Conservation (phyloP, 2,888 invertebrate species). For the Drosophila dives region DNA sequence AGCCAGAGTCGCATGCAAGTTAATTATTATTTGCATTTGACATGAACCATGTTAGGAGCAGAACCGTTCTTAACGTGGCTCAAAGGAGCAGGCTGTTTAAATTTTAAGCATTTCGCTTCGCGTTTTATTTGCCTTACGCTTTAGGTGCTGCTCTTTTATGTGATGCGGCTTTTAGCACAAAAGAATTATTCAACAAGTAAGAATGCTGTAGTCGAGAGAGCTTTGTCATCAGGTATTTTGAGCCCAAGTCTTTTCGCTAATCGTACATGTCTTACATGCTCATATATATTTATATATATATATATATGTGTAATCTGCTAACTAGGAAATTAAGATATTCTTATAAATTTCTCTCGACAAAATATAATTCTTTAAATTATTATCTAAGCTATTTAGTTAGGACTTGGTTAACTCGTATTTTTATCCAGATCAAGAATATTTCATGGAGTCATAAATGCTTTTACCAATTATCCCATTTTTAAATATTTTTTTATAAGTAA, state of each 20-base stretch:
- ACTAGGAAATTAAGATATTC: too few species aligned
- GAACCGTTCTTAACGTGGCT: constrained; percentile 34
- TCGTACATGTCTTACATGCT: not conserved
- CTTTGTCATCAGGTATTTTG: not conserved
- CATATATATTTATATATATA: not conserved
- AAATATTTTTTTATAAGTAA: too few species aligned
- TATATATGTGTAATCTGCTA: not conserved
- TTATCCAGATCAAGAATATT: too few species aligned
- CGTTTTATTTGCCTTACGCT: not conserved
- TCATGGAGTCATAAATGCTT: too few species aligned
- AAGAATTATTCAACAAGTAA: not conserved
- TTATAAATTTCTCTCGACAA: too few species aligned
- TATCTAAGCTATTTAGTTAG: too few species aligned
- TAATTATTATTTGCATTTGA: constrained; percentile 41
- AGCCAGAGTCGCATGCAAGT: constrained; percentile 44
- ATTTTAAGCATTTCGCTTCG: constrained; percentile 3
- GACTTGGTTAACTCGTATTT: too few species aligned
- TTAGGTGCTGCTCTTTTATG: not conserved
- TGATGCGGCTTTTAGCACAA: constrained; percentile 2
- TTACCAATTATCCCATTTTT: too few species aligned
- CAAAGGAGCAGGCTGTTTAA: constrained; percentile 11
- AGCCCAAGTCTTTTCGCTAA: not conserved
- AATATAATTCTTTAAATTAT: too few species aligned
- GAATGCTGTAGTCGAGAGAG: not conserved
- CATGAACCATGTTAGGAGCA: constrained; percentile 16